A percentile compares a stretch with the other conserved stretches of the same genome.
phyloP scores from a whole-genome alignment of 2,888 invertebrate species.

The Epinotia bilunana region DNA sequence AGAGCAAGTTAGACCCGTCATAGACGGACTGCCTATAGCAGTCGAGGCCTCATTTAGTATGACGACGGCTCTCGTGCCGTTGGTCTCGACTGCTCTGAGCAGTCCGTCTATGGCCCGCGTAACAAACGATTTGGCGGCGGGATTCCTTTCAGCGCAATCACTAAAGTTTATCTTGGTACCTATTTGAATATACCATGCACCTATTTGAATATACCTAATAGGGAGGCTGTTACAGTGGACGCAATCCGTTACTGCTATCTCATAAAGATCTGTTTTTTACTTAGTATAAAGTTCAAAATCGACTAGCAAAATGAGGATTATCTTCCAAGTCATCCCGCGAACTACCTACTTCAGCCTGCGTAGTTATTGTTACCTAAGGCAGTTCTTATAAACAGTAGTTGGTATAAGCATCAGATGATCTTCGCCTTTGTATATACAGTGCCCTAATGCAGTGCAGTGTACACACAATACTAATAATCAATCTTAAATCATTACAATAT shows the following conservation, averaged over 20 bases:
- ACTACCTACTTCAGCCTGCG: not conserved
- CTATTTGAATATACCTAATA: constrained; percentile 29
- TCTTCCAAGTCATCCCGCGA: not conserved
- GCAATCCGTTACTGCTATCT: not conserved
- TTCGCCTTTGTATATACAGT: too few species aligned
- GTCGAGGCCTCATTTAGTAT: too few species aligned
- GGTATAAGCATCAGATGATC: not conserved
- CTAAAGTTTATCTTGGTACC: constrained; percentile 22
- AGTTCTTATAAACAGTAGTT: not conserved
- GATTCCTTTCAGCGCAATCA: constrained; percentile 12
- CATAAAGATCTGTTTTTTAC: not conserved
- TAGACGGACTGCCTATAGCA: too few species aligned
- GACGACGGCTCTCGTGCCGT: too few species aligned
- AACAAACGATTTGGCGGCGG: not conserved
- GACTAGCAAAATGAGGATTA: not conserved
- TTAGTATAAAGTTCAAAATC: not conserved
- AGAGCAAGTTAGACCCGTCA: too few species aligned
- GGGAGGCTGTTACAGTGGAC: constrained; percentile 9
- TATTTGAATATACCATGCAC: not conserved
- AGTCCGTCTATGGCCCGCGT: too few species aligned
- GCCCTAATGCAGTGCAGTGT: too few species aligned
- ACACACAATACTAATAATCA: too few species aligned
- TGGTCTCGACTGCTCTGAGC: too few species aligned
- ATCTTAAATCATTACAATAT: not conserved
- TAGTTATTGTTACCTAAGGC: constrained; percentile 3